Base-by-base conservation (phyloP, 2,888 invertebrate species). In the Abrostola triplasia region DNA sequence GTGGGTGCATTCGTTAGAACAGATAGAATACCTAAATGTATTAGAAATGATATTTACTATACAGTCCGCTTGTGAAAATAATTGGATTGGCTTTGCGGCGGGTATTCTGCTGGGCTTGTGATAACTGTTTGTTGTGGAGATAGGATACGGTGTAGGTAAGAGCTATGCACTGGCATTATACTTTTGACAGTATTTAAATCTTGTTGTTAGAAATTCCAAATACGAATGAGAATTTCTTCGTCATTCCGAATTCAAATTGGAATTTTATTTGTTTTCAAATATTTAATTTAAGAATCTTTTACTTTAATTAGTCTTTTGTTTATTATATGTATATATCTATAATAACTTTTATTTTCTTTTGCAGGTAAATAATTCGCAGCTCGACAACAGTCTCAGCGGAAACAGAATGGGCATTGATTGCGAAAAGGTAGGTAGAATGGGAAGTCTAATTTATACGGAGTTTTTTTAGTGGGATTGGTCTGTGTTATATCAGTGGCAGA, bases 1-100 rank as follows among this genome's bases (percentile, higher is more conserved):
- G 71, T 76, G 67, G 76, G 76, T 68, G 80, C 74, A 79, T 83
- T 87, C 86, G 86, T 86, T 87, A 87, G 56, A 77, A 67, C 60
- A 51, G 77, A 79, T 73, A 73, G 49, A 74, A 78, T 77, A 70
- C 76, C 72, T 80, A 78, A 79, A 74, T 69, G 65, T 72, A 79
- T 76, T 76, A 79, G 73, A 76, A 79, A 80, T 78, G 63, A 74
- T 78, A 77, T 78, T 80, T 80, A 67, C 62, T 73, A 69, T 65
- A 74, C 66, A 56, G 64, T 56, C 58, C 42, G 67, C 44, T 64
- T 72, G 62, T 61, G 53, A 65, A 77, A 77, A 80, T 77, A 77
- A 77, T 77, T 77, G 77, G 77, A 55, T 52, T 64, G 57, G 12
- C n/a, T 57, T 42, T 53, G 36, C 36, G 44, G 54, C 24, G 54